phyloP scores from a whole-genome alignment of 2,797 vertebrate species.

The Pipistrellus nathusii region DNA sequence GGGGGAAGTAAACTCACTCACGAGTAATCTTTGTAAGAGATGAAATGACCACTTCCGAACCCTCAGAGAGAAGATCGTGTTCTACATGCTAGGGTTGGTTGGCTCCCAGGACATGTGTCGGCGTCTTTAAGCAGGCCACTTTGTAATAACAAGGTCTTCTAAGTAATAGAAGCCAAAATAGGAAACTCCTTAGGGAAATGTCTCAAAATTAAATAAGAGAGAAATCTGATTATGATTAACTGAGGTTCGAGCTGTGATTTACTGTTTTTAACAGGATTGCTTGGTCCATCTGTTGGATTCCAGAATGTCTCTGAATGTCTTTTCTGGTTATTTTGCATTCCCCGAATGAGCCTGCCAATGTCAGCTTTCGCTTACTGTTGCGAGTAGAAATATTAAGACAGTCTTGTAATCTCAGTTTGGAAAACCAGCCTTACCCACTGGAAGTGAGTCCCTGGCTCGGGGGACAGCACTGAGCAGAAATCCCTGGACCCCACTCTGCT shows the following conservation, averaged over 20 bases:
- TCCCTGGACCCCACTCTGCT: not conserved
- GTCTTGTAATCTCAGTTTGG: conserved; percentile 43
- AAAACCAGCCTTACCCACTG: not conserved
- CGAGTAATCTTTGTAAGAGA: conserved; percentile 41
- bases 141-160: conserved; percentile 60
- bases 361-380: conserved; percentile 66
- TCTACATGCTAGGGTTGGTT: conserved; percentile 34
- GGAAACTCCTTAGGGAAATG: conserved; percentile 61
- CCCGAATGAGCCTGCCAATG: conserved; percentile 68
- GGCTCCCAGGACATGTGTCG: not conserved
- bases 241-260: conserved; percentile 76
- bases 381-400: conserved; percentile 76
- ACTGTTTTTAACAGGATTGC: conserved; percentile 76
- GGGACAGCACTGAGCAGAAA: not conserved
- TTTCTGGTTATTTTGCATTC: conserved; percentile 78
- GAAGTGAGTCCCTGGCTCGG: conserved; percentile 12
- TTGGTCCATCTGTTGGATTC: conserved; percentile 79
- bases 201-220: conserved; percentile 71
- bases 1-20: conserved; percentile 22
- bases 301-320: conserved; percentile 76
- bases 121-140: conserved; percentile 33
- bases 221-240: conserved; percentile 74
- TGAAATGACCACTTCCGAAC: conserved; percentile 42
- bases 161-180: conserved; percentile 68
- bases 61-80: conserved; percentile 29